phyloP scores from a whole-genome alignment of 35 echinoderm and acorn worm genomes.

The Hemicentrotus pulcherrimus region DNA sequence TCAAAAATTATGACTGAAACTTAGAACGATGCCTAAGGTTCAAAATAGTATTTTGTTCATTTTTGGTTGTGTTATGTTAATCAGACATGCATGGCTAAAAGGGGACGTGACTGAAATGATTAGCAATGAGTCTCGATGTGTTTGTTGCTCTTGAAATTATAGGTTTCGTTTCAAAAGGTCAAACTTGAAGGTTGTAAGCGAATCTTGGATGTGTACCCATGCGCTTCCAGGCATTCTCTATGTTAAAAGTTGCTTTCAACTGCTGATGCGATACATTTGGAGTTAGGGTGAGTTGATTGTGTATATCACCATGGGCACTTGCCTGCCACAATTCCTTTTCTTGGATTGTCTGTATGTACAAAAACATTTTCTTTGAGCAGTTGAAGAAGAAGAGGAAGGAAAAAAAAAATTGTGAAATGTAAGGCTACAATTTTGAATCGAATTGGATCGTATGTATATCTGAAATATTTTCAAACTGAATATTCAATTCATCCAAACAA shows the following conservation, averaged over 20 bases:
- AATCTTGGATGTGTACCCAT: background rate
- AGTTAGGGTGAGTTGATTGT: background rate
- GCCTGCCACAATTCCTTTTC: background rate
- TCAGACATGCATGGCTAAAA: background rate
- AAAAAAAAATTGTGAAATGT: too few relatives aligned
- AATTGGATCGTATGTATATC: too few relatives aligned
- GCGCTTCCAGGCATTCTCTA: background rate
- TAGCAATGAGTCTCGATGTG: background rate
- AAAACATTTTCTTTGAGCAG: background rate
- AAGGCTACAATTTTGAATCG: too few relatives aligned
- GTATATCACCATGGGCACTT: background rate
- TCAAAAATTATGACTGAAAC: background rate
- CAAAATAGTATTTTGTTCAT: background rate
- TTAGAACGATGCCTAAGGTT: background rate
- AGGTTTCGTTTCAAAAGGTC: slow-evolving; percentile 9
- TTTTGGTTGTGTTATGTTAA: background rate
- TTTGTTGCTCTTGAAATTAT: background rate
- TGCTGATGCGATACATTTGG: background rate
- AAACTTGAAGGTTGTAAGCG: background rate
- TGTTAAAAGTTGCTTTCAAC: background rate
- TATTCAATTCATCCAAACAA: too few relatives aligned
- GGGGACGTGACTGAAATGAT: background rate
- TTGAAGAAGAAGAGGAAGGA: too few relatives aligned
- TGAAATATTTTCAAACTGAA: too few relatives aligned
- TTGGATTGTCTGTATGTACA: background rate